phyloP scores from a whole-genome alignment of 2,797 vertebrate species.

The Hydrocynus forskahlii region DNA sequence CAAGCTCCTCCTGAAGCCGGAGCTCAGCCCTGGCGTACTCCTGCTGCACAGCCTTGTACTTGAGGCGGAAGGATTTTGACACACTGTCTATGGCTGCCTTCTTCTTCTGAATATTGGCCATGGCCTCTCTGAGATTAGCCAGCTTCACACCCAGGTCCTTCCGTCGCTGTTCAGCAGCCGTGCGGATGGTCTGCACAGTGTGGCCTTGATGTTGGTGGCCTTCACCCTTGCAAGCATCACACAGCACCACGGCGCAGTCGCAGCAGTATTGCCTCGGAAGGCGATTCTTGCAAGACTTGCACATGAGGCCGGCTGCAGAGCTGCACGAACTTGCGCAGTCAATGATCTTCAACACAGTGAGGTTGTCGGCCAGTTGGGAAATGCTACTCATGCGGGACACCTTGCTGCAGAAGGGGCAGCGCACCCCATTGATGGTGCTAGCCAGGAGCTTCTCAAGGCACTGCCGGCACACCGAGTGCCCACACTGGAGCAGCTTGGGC shows the following conservation, averaged over 20 bases:
- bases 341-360: slow-evolving; percentile 94
- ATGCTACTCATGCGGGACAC: slow-evolving; percentile 91
- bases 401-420: slow-evolving; percentile 96
- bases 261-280: slow-evolving; percentile 90
- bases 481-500: slow-evolving; percentile 95
- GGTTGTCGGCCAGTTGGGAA: slow-evolving; percentile 91
- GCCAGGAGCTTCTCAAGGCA: slow-evolving; percentile 96
- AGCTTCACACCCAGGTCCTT: slow-evolving; percentile 85
- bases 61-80: slow-evolving; percentile 83
- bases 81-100: slow-evolving; percentile 86
- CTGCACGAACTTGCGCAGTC: slow-evolving; percentile 86
- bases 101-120: slow-evolving; percentile 88
- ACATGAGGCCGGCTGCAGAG: slow-evolving; percentile 88
- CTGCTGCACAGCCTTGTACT: slow-evolving; percentile 89
- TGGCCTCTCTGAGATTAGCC: slow-evolving; percentile 82
- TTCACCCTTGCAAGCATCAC: slow-evolving; percentile 85
- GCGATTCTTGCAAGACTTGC: slow-evolving; percentile 87
- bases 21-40: slow-evolving; percentile 89
- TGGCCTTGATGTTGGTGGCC: slow-evolving; percentile 85
- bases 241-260: slow-evolving; percentile 84
- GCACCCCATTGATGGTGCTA: slow-evolving; percentile 93
- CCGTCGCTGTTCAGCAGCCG: slow-evolving; percentile 88
- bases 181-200: slow-evolving; percentile 81
- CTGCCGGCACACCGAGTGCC: slow-evolving; percentile 93
- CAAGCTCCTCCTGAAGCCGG: slow-evolving; percentile 89